Base-by-base conservation (phyloP, 1,140 invertebrate genomes). In the Oncopeltus fasciatus region DNA sequence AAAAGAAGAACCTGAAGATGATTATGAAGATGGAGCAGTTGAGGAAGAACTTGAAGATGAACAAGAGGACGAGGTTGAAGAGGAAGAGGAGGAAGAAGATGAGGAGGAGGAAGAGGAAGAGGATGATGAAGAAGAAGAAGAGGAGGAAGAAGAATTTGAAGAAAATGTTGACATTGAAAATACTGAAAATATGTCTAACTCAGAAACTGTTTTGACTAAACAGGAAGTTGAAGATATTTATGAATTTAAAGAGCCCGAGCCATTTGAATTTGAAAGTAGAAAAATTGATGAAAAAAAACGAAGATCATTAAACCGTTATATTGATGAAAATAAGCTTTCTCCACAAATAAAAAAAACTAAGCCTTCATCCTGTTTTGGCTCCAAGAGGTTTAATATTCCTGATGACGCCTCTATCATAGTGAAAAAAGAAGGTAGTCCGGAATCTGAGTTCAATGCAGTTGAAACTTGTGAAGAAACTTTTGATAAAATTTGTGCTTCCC, bases 231-330 rank as follows among this genome's bases (percentile, higher is more conserved):
- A 85, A 67, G 88, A 90, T 72, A 82, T 90, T 69, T 92, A 92
- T 67, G 88, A 92, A 72, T 92, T 92, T 68, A 90, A 90, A 73
- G 88, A 92, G 74, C 64, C 64, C 1, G 64, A 65, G 31, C 64
- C 64, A 26, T 65, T 65, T 65, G 59, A 65, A 44, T 65, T 65
- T 38, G 64, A 65, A 65, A 47, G 26, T 31, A 21, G 64, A 21
- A 65, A 61, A 58, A 61, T 59, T 38, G 64, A 65, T n/a, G 64
- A 65, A 14, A 61, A 61, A 47, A 38, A 20, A 8, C 46, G 51
- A n/a, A 29, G 49, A 28, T 31, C 51, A 59, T 20, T 44, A 2
- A 29, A 14, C 21, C 27, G 53, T 24, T 28, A 61, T 27, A 38
- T 58, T 18, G 49, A 57, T 0, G 64, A 65, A 38, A 24, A 29